These are phyloP conservation scores for Pecten maximus DNA, from an alignment of 2,888 invertebrate species.

Conservation along the genomic window DNA sequence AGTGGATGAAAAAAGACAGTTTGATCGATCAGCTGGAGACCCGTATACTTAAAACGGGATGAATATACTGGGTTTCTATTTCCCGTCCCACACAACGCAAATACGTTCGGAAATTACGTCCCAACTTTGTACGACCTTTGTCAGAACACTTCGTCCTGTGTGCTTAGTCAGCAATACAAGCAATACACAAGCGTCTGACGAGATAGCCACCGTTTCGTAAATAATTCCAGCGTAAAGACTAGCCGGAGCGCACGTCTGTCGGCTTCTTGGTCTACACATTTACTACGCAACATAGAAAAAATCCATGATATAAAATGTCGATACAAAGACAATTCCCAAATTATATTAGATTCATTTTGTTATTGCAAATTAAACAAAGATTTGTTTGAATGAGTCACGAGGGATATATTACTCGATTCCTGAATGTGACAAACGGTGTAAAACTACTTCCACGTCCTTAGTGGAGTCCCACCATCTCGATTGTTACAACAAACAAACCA, in stretches of 20 bases:
- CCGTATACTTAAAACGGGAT: conserved; percentile 26
- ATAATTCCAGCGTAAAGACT: not conserved
- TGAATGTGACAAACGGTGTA: no score
- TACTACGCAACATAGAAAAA: not conserved
- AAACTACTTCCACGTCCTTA: no score
- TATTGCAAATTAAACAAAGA: no score
- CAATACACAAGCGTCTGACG: not conserved
- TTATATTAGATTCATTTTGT: not conserved
- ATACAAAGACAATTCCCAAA: not conserved
- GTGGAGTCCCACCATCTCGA: no score
- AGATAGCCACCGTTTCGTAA: not conserved
- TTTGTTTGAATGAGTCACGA: no score
- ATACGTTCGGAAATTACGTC: not conserved
- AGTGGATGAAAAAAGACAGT: not conserved
- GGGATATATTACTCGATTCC: no score
- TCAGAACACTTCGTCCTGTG: not conserved
- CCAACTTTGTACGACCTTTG: not conserved
- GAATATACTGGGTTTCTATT: not conserved
- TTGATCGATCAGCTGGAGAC: not conserved
- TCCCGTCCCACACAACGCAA: not conserved
- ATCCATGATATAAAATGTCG: not conserved
- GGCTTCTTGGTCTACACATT: not conserved
- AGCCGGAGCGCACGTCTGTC: not conserved
- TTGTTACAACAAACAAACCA: no score
- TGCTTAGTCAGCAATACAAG: conserved; percentile 7